phyloP scores from a whole-genome alignment of 2,888 invertebrate species.

The Tanytarsus gracilentus region DNA sequence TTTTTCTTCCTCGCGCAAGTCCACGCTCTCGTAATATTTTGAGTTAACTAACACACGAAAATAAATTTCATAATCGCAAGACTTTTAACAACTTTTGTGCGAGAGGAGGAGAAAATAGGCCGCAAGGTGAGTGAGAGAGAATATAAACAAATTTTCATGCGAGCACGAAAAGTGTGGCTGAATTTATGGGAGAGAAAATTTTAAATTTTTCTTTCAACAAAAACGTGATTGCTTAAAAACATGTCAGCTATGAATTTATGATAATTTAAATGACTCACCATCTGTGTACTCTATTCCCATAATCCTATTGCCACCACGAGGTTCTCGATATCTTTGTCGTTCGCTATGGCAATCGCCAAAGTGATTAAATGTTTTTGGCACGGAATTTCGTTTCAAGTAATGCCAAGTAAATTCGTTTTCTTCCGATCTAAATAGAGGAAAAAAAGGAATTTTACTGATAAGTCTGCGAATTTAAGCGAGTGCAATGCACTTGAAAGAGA shows the following conservation, averaged over 20 bases:
- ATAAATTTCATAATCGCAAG: too few relatives aligned
- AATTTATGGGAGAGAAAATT: neutral
- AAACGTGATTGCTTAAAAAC: too few relatives aligned
- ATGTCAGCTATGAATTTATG: too few relatives aligned
- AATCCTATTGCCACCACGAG: neutral
- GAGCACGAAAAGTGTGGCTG: too few relatives aligned
- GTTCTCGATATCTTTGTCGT: neutral
- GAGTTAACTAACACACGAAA: too few relatives aligned
- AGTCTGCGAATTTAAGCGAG: too few relatives aligned
- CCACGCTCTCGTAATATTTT: too few relatives aligned
- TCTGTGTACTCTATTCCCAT: constrained; percentile 13
- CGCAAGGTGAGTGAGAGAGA: neutral
- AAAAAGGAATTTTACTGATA: neutral
- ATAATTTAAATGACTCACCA: neutral
- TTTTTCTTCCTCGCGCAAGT: too few relatives aligned
- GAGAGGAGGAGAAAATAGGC: too few relatives aligned
- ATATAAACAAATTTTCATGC: constrained; percentile 5
- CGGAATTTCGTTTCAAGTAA: constrained; percentile 9
- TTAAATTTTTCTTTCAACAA: too few relatives aligned
- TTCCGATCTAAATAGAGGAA: constrained; percentile 25
- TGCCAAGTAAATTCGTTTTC: constrained; percentile 14
- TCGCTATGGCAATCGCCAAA: neutral
- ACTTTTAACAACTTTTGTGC: neutral
- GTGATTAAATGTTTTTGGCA: neutral
- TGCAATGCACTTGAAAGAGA: too few relatives aligned